phyloP scores from a whole-genome alignment of 2,113 vertebrate genomes.

The rat (Rattus norvegicus) region DNA sequence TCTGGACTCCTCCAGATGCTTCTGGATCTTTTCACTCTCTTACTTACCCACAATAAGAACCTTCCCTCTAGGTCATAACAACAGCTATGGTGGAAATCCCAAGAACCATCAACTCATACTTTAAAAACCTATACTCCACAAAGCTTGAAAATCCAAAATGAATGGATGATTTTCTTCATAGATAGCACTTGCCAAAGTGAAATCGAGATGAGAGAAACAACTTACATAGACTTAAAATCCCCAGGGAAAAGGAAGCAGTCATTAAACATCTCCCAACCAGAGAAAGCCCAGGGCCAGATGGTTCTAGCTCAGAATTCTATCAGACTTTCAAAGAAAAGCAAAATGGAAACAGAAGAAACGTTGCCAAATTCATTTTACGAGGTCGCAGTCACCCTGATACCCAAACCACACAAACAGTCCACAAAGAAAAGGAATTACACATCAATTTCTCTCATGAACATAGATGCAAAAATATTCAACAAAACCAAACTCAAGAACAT shows the following conservation, averaged over 20 bases:
- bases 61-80: neutral
- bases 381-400: neutral
- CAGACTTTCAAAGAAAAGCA: neutral
- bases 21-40: neutral
- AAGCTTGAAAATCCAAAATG: neutral
- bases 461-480: neutral
- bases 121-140: neutral
- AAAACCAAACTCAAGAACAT: neutral
- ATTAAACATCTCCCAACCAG: neutral
- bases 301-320: neutral
- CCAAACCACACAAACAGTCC: neutral
- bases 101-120: neutral
- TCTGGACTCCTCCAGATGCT: neutral
- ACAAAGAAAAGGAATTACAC: neutral
- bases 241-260: neutral
- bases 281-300: neutral
- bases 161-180: neutral
- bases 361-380: neutral
- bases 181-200: neutral
- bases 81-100: neutral
- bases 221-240: neutral
- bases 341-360: neutral
- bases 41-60: neutral
- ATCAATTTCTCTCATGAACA: neutral
- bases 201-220: neutral